A percentile compares a stretch with the other conserved stretches of the same genome.
phyloP scores from a whole-genome alignment of 23 tunicate species.

The Halocynthia aurantium region DNA sequence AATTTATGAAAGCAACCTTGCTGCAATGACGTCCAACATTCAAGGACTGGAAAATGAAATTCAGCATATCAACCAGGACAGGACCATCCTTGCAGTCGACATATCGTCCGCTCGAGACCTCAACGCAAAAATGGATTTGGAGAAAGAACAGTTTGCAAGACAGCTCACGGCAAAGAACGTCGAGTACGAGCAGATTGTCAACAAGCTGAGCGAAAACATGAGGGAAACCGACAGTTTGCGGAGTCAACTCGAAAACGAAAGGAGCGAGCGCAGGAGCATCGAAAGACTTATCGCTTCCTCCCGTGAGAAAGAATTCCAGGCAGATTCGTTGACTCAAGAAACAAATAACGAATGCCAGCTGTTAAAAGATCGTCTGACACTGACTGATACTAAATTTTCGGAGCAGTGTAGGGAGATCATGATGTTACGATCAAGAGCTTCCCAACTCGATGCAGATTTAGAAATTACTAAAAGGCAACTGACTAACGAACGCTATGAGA shows the following conservation, averaged over 20 bases:
- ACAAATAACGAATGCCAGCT: constrained; percentile 58
- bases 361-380: constrained; percentile 70
- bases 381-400: constrained; percentile 69
- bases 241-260: constrained; percentile 71
- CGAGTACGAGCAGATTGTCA: constrained; percentile 72
- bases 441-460: constrained; percentile 89
- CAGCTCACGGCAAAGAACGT: constrained; percentile 76
- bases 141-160: constrained; percentile 65
- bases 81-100: constrained; percentile 40
- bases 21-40: constrained; percentile 54
- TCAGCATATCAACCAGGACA: constrained; percentile 55
- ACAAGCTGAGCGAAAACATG: constrained; percentile 52
- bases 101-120: constrained; percentile 74
- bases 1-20: constrained; percentile 70
- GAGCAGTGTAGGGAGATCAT: constrained; percentile 57
- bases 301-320: constrained; percentile 86
- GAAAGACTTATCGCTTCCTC: constrained; percentile 69
- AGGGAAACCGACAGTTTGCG: constrained; percentile 70
- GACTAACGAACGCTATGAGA: constrained; percentile 84
- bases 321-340: constrained; percentile 77
- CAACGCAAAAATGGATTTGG: constrained; percentile 76
- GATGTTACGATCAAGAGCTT: constrained; percentile 57
- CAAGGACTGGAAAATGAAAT: constrained; percentile 59
- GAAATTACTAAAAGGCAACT: constrained; percentile 83
- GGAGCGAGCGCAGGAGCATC: constrained; percentile 62